Conservation (phyloP, 1,140 invertebrate genomes). For the Popillia japonica region DNA sequence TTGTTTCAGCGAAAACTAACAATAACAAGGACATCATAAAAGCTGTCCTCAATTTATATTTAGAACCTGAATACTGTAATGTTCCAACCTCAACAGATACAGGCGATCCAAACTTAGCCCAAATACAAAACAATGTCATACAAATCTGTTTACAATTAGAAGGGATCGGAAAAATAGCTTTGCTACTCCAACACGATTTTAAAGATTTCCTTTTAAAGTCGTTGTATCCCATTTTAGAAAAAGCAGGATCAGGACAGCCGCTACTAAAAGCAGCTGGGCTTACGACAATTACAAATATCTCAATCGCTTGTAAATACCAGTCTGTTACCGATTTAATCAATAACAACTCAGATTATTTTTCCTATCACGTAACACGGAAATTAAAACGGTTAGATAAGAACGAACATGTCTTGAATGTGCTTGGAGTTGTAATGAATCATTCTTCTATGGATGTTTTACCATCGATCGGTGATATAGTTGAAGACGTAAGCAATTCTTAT, state of each 20-base stretch:
- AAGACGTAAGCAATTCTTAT: constrained; percentile 62
- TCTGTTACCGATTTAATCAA: constrained; percentile 66
- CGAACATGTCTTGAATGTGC: constrained; percentile 65
- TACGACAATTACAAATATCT: constrained; percentile 64
- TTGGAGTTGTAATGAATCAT: constrained; percentile 72
- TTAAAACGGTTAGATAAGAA: constrained; percentile 66
- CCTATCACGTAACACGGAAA: constrained; percentile 69
- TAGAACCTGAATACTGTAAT: constrained; percentile 67
- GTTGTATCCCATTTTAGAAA: constrained; percentile 73
- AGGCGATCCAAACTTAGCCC: constrained; percentile 54
- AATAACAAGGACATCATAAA: constrained; percentile 46
- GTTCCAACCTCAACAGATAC: constrained; percentile 59
- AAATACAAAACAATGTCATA: constrained; percentile 69
- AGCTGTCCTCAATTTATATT: constrained; percentile 65
- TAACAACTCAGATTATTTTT: constrained; percentile 72
- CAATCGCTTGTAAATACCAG: constrained; percentile 61
- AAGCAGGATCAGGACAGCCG: constrained; percentile 69
- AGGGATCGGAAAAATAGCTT: constrained; percentile 69
- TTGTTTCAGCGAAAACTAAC: constrained; percentile 36
- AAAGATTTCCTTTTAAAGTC: constrained; percentile 68
- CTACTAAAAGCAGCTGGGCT: constrained; percentile 66
- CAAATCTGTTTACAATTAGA: constrained; percentile 70
- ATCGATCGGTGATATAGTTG: constrained; percentile 69
- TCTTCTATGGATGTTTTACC: constrained; percentile 68
- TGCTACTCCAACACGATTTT: constrained; percentile 61